Conservation (phyloP, 2,797 vertebrate genomes). For the Muscicapa comitata region DNA sequence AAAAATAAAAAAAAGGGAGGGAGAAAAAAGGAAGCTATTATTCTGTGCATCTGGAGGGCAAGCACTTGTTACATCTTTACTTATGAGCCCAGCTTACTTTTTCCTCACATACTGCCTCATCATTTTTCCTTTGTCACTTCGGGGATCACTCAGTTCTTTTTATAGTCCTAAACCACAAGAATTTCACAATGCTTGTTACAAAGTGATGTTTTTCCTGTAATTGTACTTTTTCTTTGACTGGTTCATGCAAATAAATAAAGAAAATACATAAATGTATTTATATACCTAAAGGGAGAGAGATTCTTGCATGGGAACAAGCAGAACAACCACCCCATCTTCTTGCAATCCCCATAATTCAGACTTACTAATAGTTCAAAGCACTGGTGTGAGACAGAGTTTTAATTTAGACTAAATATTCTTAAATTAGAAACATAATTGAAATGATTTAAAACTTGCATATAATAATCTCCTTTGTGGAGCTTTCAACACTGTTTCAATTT, state of each 20-base stretch:
- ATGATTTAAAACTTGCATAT: not conserved
- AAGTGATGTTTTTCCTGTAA: not conserved
- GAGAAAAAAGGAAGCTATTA: not conserved
- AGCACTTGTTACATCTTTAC: not conserved
- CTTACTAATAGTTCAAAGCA: not conserved
- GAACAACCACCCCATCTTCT: not conserved
- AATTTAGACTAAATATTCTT: not conserved
- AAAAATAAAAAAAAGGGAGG: not conserved
- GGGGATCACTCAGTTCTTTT: conserved; percentile 51
- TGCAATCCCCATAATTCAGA: not conserved
- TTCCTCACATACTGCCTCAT: conserved; percentile 26
- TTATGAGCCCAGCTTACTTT: conserved; percentile 32
- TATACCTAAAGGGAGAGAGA: not conserved
- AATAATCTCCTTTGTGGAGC: not conserved
- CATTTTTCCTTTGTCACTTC: conserved; percentile 39
- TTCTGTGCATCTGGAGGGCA: not conserved
- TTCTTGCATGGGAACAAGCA: not conserved
- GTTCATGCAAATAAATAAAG: not conserved
- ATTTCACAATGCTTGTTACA: not conserved
- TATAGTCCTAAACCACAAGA: conserved; percentile 20
- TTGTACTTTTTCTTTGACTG: not conserved
- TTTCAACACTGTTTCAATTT: not conserved
- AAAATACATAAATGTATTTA: not conserved
- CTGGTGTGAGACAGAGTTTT: not conserved
- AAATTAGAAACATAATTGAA: not conserved